Conservation (phyloP, 2,888 invertebrate species). For the Iselma pallidipennis region DNA sequence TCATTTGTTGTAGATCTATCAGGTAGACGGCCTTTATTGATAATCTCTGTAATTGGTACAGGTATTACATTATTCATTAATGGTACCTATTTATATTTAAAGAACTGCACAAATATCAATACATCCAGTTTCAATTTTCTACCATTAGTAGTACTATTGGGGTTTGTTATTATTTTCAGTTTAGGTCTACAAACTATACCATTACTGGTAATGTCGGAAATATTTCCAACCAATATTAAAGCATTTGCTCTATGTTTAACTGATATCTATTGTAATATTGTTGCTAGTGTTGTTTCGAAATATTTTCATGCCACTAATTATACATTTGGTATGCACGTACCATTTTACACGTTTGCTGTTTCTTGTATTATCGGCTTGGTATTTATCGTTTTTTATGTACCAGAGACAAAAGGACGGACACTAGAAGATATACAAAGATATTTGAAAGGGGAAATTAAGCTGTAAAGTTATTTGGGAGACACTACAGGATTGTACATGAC, state of each 20-base stretch:
- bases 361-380: conserved; percentile 53
- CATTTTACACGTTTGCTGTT: conserved; percentile 56
- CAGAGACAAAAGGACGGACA: conserved; percentile 60
- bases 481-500: conserved; percentile 2
- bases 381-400: conserved; percentile 54
- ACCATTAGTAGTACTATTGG: conserved; percentile 56
- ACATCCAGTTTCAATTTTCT: conserved; percentile 51
- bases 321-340: conserved; percentile 53
- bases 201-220: conserved; percentile 59
- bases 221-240: conserved; percentile 62
- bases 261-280: conserved; percentile 58
- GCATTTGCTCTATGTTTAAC: conserved; percentile 62
- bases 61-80: conserved; percentile 53
- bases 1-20: conserved; percentile 63
- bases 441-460: conserved; percentile 32
- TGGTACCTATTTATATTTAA: conserved; percentile 56
- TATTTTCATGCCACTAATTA: conserved; percentile 55
- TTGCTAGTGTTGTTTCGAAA: conserved; percentile 57
- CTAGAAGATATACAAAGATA: conserved; percentile 57
- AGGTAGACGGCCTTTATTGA: conserved; percentile 60
- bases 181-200: conserved; percentile 61
- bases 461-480: neutral
- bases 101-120: conserved; percentile 49
- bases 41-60: conserved; percentile 57
- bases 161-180: conserved; percentile 58